Conservation (phyloP, 2,113 vertebrate genomes). For the Calidris pygmaea region DNA sequence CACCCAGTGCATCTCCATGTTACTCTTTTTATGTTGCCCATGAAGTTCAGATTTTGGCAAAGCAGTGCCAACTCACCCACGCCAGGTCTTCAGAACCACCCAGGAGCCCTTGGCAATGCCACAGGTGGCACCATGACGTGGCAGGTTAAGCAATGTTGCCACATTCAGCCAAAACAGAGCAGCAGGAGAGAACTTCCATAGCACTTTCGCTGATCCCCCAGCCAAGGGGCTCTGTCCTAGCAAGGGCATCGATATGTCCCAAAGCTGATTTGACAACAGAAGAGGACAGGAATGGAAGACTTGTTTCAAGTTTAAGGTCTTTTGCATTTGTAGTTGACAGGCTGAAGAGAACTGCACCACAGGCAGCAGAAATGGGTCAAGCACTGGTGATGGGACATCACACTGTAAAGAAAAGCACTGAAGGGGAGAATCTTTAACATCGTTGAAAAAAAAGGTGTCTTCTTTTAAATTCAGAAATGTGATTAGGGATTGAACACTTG, state of each 20-base stretch:
- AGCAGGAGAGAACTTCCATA: not conserved
- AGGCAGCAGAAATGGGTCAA: constrained; percentile 50
- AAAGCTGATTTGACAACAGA: not conserved
- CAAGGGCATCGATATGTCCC: not conserved
- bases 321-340: not conserved
- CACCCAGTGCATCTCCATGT: rapidly evolving
- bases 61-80: rapidly evolving
- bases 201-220: not conserved
- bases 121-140: rapidly evolving
- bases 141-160: rapidly evolving
- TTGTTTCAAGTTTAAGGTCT: not conserved
- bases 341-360: constrained; percentile 29
- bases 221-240: not conserved
- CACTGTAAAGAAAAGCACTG: constrained; percentile 5
- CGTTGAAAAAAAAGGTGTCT: not conserved
- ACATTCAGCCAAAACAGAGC: not conserved
- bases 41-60: not conserved
- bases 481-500: not conserved
- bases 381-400: not conserved
- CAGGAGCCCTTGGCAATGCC: not conserved
- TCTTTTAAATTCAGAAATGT: not conserved
- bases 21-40: not conserved
- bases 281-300: not conserved
- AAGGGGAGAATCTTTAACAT: not conserved
- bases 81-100: not conserved